These are phyloP conservation scores for Poeciliopsis prolifica DNA, from an alignment of 2,113 vertebrate species.

Conservation along the genomic window DNA sequence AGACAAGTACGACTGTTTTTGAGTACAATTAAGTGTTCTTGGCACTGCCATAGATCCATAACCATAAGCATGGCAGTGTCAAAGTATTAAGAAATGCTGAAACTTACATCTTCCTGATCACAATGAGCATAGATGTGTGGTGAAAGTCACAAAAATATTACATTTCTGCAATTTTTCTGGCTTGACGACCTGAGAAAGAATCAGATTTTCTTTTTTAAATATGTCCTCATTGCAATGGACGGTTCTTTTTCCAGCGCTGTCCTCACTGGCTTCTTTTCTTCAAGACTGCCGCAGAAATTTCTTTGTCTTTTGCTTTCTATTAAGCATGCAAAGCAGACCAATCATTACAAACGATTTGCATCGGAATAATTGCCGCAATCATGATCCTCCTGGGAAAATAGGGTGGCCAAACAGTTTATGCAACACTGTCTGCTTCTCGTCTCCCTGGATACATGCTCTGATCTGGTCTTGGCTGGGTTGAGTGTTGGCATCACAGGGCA, in stretches of 20 bases:
- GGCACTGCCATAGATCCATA: conserved; percentile 34
- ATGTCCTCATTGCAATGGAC: conserved; percentile 31
- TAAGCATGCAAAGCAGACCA: conserved; percentile 76
- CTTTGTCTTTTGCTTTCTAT: conserved; percentile 68
- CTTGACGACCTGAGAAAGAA: conserved; percentile 55
- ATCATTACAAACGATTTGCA: conserved; percentile 57
- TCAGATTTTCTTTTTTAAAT: conserved; percentile 29
- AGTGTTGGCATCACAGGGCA: conserved; percentile 72
- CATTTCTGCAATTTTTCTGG: conserved; percentile 23
- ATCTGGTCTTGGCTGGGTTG: conserved; percentile 47
- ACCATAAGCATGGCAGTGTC: conserved; percentile 25
- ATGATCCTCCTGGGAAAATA: conserved; percentile 44
- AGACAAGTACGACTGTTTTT: conserved; percentile 37
- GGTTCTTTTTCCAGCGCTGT: conserved; percentile 22
- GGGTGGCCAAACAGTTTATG: conserved; percentile 46
- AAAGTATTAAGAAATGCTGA: conserved; percentile 33
- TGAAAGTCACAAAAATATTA: conserved; percentile 25
- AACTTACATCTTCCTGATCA: conserved; percentile 34
- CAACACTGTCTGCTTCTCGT: conserved; percentile 44
- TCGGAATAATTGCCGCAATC: conserved; percentile 53
- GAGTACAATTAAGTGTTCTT: conserved; percentile 42
- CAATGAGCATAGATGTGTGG: neutral
- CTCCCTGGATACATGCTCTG: conserved; percentile 52
- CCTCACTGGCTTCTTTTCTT: conserved; percentile 22
- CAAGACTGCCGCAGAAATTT: conserved; percentile 33